Percentiles rank a stretch among this genome's conserved stretches.
Conservation (phyloP, 2,888 invertebrate genomes). For the Rotaria magnacalcarata region DNA sequence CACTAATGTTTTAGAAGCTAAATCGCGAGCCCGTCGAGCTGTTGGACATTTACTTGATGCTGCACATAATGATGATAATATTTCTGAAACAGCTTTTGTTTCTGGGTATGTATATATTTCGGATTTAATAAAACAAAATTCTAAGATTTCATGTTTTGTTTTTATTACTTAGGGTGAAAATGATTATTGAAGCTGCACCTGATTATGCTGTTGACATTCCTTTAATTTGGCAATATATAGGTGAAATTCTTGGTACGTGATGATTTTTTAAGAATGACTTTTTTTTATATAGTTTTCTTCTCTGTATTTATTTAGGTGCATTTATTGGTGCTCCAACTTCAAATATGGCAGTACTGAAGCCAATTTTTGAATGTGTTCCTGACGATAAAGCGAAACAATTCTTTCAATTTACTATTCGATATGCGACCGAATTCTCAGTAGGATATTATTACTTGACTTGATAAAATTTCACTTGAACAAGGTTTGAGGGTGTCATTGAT, state of each 20-base stretch:
- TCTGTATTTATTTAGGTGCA: not conserved
- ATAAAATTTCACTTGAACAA: no score
- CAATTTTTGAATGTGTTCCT: not conserved
- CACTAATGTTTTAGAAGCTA: not conserved
- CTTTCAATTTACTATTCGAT: not conserved
- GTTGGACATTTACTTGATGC: not conserved
- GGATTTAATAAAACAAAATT: not conserved
- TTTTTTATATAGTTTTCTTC: no score
- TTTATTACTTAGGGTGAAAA: not conserved
- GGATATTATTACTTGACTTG: not conserved
- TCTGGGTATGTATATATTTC: not conserved
- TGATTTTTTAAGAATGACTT: no score
- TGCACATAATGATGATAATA: not conserved
- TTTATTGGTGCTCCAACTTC: not conserved
- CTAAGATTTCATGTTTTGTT: not conserved
- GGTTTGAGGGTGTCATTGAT: no score
- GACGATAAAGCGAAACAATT: not conserved
- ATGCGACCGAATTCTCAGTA: not conserved
- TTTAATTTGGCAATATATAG: conserved; percentile 22
- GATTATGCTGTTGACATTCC: conserved; percentile 5
- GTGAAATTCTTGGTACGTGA: not conserved
- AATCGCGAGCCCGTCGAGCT: not conserved
- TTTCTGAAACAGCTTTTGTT: not conserved
- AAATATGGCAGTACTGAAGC: not conserved
- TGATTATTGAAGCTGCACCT: not conserved